These are phyloP conservation scores for Lynx canadensis DNA, from an alignment of 2,113 vertebrate species.

Conservation along the genomic window DNA sequence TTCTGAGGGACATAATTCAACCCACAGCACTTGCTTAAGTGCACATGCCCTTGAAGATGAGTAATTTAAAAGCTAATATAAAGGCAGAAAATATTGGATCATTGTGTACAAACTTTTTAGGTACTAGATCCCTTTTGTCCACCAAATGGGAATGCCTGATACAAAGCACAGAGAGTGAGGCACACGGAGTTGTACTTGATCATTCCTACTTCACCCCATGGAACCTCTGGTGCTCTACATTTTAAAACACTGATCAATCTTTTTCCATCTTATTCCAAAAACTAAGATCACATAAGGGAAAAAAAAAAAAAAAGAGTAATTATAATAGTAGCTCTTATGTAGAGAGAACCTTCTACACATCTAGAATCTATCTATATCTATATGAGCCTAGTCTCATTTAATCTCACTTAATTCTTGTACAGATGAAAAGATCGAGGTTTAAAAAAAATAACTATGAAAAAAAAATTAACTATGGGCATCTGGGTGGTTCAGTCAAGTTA, in stretches of 20 bases:
- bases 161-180: not conserved
- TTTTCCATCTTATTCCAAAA: not conserved
- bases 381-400: not conserved
- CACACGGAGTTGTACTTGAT: not conserved
- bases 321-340: not conserved
- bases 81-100: not conserved
- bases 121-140: not conserved
- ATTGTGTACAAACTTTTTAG: not conserved
- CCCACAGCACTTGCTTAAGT: not conserved
- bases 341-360: not conserved
- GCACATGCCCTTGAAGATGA: not conserved
- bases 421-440: constrained; percentile 23
- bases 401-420: not conserved
- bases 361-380: not conserved
- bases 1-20: not conserved
- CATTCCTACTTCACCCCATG: not conserved
- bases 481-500: no score
- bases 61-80: not conserved
- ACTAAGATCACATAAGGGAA: not conserved
- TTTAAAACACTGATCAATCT: not conserved
- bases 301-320: not conserved
- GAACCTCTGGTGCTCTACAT: not conserved
- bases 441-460: not conserved
- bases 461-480: no score
- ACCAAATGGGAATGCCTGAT: not conserved